Base-by-base conservation (phyloP, 2,113 vertebrate species). In the Falco punctatus region DNA sequence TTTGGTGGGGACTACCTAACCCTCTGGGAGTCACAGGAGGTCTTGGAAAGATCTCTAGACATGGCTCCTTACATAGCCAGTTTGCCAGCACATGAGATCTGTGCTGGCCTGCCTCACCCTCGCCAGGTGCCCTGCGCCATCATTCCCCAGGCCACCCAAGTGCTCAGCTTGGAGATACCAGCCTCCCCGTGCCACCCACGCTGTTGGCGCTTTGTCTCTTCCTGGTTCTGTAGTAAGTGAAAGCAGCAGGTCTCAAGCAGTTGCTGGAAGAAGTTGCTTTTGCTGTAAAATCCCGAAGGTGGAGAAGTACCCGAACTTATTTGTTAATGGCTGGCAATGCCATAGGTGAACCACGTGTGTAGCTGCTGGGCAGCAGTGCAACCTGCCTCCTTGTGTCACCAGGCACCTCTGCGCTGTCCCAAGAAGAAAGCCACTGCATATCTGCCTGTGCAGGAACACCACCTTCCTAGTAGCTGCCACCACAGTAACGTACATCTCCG, bases 371-470 rank as follows among this genome's bases (percentile, higher is more conserved):
- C 38, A 38, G 38, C 38, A 38, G 49, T 65, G 33, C 46, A 9
- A 14, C 14, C 46, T 42, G 46, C 21, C 46, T 26, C 23, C 38
- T 67, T 24, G 33, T 19, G n/a, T 48, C 62, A 59, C 38, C 22
- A n/a, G 69, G 32, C 35, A 38, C 22, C 20, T 72, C 58, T 5
- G 12, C 7, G 9, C 21, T 35, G 51, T 44, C 26, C 73, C 58
- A 51, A 44, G 58, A 52, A 20, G 67, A 59, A 52, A 72, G 73
- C 44, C 16, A 12, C 52, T 17, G 15, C 11, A 6, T 20, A 3
- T 32, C 51, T 35, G 57, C 21, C 11, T 0, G 1, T 5, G 55
- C 40, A 49, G n/a, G 42, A 24, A 55, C 1, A 0, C 13, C 11
- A 19, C 22, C 24, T 79, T 23, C 52, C 27, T 23, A 3, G 52